These are phyloP conservation scores for Cosmorhoe ocellata DNA, from an alignment of 2,888 invertebrate species.

Conservation along the genomic window DNA sequence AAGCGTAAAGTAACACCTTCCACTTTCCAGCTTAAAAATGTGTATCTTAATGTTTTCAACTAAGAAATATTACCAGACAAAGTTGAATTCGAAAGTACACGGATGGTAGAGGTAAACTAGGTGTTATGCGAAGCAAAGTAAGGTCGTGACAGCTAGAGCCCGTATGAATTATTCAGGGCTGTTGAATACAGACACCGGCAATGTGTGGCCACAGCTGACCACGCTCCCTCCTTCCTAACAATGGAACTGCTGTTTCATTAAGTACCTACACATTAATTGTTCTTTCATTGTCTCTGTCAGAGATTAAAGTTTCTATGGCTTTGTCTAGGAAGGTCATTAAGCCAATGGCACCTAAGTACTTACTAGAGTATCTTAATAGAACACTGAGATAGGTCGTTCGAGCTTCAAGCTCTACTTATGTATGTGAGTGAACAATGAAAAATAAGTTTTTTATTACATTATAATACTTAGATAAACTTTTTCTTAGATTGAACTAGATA, in stretches of 20 bases:
- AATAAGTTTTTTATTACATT: no score
- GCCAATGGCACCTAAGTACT: slow-evolving; percentile 17
- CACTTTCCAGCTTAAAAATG: slow-evolving; percentile 38
- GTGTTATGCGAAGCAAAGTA: slow-evolving; percentile 49
- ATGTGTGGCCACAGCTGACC: slow-evolving; percentile 45
- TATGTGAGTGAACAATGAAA: no score
- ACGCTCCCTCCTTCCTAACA: slow-evolving; percentile 42
- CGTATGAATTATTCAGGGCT: slow-evolving; percentile 68
- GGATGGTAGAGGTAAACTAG: slow-evolving; percentile 38
- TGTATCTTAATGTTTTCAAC: slow-evolving; percentile 39
- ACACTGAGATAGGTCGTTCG: slow-evolving; percentile 1
- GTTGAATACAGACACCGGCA: slow-evolving; percentile 52
- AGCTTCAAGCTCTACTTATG: not conserved
- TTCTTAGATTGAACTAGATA: no score
- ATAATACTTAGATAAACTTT: no score
- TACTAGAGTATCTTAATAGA: slow-evolving; percentile 2
- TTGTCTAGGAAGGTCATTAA: slow-evolving; percentile 26
- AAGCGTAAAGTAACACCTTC: slow-evolving; percentile 41
- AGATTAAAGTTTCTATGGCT: slow-evolving; percentile 27
- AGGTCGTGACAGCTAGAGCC: slow-evolving; percentile 56
- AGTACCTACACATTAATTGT: slow-evolving; percentile 36
- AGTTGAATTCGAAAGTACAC: slow-evolving; percentile 18
- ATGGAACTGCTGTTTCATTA: slow-evolving; percentile 39
- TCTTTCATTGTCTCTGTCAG: slow-evolving; percentile 30
- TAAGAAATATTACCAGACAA: slow-evolving; percentile 31